Evolutionary conservation across 1,140 invertebrate species (phyloP), one percentile per base, ranked within the genome.

Genomic region (Tetraneura akinire): DNA sequence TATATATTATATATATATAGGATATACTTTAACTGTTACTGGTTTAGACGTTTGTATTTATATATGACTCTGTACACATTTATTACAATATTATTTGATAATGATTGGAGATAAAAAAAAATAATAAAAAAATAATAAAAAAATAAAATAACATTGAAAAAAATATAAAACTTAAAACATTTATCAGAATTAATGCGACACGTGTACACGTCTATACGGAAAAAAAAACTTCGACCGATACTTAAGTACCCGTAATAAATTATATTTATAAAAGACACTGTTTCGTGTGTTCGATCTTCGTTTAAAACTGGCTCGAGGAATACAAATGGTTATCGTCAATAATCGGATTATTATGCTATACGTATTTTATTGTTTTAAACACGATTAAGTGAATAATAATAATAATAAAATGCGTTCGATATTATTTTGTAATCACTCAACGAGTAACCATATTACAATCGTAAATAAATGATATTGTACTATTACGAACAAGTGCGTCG

Each of bases 111-210:
- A 57, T 13, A 13, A 13, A 1, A 1, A 57, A 57, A 26, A 26
- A 57, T 26, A n/a, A n/a, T n/a, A n/a, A n/a, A n/a, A n/a, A n/a
- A 37, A 37, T 8, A 37, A 37, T 8, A 4, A 37, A 4, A 37
- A 37, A 8, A 37, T 3, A 37, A 37, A 37, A 37, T 37, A 37
- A 1, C 29, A 64, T 18, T n/a, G 16, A 37, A 23, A 16, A 23
- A 14, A 32, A 32, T 64, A 64, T 64, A 32, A 32, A 64, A 64
- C 18, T 64, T 64, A 64, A 64, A n/a, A 64, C 60, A 64, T 64
- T 26, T 16, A 37, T 64, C 60, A 64, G 26, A 37, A 32, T 64
- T 64, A 64, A 64, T 64, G 1, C 16, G 60, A 37, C 60, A 32
- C 29, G 60, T 9, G 29, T n/a, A 64, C 32, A 26, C n/a, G n/a